A percentile compares a stretch with the other conserved stretches of the same genome.
Evolutionary conservation across 2,888 invertebrate species (phyloP).

Genomic region (Carterocephalus palaemon): DNA sequence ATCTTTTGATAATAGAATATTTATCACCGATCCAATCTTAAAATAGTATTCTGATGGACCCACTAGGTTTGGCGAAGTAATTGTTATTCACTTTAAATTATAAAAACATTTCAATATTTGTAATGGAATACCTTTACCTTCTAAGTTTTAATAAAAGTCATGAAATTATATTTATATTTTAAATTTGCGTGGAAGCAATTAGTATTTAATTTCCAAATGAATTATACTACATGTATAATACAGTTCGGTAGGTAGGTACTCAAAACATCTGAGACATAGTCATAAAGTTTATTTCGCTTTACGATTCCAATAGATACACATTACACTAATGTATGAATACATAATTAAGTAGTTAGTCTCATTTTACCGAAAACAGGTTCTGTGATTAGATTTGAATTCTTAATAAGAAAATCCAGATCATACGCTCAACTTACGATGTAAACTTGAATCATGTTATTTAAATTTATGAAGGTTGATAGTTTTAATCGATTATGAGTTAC

Average conservation of each 20-base stretch:
- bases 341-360: conserved; percentile 3
- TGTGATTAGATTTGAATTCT: conserved; percentile 15
- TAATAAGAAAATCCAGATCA: conserved; percentile 14
- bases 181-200: too few species aligned
- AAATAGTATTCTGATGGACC: too few species aligned
- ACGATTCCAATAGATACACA: neutral
- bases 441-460: neutral
- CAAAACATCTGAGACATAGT: neutral
- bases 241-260: too few species aligned
- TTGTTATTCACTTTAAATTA: too few species aligned
- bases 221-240: too few species aligned
- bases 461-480: conserved; percentile 1
- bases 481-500: too few species aligned
- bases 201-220: neutral
- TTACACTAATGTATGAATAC: conserved; percentile 1
- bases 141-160: too few species aligned
- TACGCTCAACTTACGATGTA: neutral
- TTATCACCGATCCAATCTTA: too few species aligned
- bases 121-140: too few species aligned
- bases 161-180: too few species aligned
- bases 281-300: neutral
- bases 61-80: too few species aligned
- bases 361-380: conserved; percentile 3
- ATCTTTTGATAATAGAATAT: conserved; percentile 3
- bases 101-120: too few species aligned